These are phyloP conservation scores for Byasa hedistus DNA, from an alignment of 2,888 invertebrate species.

Conservation along the genomic window DNA sequence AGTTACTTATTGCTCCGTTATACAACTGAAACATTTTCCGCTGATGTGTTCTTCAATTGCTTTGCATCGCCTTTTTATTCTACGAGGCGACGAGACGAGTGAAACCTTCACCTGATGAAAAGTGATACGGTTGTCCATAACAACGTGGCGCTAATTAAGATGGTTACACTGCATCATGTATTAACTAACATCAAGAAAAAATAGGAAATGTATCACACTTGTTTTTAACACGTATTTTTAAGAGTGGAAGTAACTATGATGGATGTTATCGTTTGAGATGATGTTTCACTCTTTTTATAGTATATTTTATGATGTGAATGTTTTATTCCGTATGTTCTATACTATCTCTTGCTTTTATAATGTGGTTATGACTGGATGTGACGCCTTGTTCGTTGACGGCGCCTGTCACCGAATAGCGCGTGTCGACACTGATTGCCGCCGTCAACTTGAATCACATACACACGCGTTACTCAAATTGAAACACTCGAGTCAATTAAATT, in stretches of 20 bases:
- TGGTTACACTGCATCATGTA: too few relatives aligned
- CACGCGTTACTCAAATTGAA: slow-evolving; percentile 31
- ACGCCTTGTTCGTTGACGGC: slow-evolving; percentile 25
- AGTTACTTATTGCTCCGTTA: slow-evolving; percentile 69
- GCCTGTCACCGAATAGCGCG: slow-evolving; percentile 31
- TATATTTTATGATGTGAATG: too few relatives aligned
- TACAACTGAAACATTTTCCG: slow-evolving; percentile 74
- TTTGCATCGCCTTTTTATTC: slow-evolving; percentile 48
- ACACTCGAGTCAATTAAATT: slow-evolving; percentile 31
- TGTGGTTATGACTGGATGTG: slow-evolving; percentile 9
- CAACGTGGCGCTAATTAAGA: too few relatives aligned
- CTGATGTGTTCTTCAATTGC: slow-evolving; percentile 69
- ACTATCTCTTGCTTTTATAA: background rate
- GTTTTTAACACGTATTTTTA: too few relatives aligned
- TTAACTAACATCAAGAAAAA: too few relatives aligned
- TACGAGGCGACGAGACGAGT: too few relatives aligned
- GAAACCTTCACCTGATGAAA: too few relatives aligned
- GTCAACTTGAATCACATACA: slow-evolving; percentile 35
- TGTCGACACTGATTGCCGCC: slow-evolving; percentile 32
- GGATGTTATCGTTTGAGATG: too few relatives aligned
- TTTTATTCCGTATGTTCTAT: background rate
- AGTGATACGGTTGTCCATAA: too few relatives aligned
- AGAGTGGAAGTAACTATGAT: too few relatives aligned
- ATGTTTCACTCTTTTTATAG: background rate
- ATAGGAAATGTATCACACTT: too few relatives aligned